Base-by-base conservation (phyloP, 2,888 invertebrate genomes). In the Cataglyphis livida region DNA sequence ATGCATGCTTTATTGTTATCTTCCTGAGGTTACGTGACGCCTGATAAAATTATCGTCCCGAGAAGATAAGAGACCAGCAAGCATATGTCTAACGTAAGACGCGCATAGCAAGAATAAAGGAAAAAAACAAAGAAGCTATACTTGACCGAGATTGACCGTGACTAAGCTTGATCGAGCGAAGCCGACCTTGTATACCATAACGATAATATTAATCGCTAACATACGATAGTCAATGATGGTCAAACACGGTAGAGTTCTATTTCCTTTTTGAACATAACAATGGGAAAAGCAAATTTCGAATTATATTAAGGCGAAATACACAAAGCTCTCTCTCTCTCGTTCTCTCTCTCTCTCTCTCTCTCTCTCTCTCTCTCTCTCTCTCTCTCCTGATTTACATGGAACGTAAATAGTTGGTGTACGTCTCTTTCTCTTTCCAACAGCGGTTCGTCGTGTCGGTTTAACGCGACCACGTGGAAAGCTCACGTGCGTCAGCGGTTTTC, bases 401-500 rank as follows among this genome's bases (percentile, higher is more conserved):
- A 18, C 15, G 25, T 25, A 65, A 65, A 65, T 15, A 65, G 65
- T 15, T 65, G 7, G 41, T 12, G 3, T 21, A 41, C 51, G 32
- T 35, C 21, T 70, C 3, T 35, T 9, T 28, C 18, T 35, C 21
- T 25, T 10, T 2, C 44, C 9, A 32, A 25, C 18, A n/a, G 10
- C 18, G 44, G 10, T 21, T 32, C 28, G 28, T 70, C 18, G 21
- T 41, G 64, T 65, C 65, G 44, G 70, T 81, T 70, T 78, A 74
- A 66, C 78, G 64, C 89, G 83, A 57, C 82, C 89, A 87, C 85
- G 85, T 84, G 86, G 90, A 89, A 89, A 87, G 85, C 84, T 84
- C 81, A 83, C 86, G 83, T 57, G 85, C 84, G 84, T 88, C 89
- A 85, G 88, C 89, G 85, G 83, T 88, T 90, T 90, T 86, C 87